Evolutionary conservation across 1,140 invertebrate genomes (phyloP).

Genomic region (Drosophila quadrilineata): DNA sequence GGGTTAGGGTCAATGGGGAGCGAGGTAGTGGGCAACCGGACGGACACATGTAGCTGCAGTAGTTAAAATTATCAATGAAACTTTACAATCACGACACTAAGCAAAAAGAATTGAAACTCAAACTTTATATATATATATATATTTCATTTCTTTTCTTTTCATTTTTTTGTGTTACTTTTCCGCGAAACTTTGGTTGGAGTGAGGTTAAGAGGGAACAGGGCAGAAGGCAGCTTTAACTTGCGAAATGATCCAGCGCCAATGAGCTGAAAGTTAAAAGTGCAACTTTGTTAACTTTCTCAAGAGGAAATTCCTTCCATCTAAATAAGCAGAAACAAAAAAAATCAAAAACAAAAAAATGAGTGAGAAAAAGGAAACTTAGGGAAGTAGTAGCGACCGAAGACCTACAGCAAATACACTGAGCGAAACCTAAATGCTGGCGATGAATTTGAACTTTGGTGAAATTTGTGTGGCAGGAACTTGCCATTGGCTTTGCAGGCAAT

Average conservation of each 20-base stretch:
- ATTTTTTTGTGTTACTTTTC: not conserved
- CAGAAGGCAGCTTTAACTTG: constrained; percentile 22
- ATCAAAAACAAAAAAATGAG: not conserved
- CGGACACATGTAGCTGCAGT: constrained; percentile 47
- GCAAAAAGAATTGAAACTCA: constrained; percentile 29
- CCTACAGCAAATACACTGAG: constrained; percentile 2
- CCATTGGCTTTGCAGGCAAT: not conserved
- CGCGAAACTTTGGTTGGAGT: not conserved
- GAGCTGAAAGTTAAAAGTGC: constrained; percentile 44
- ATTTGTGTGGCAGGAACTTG: constrained; percentile 6
- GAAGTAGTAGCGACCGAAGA: not conserved
- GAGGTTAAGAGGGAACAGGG: not conserved
- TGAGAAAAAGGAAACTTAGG: not conserved
- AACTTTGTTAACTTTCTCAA: constrained; percentile 65
- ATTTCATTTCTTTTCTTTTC: not conserved
- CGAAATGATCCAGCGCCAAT: constrained; percentile 46
- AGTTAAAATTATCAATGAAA: constrained; percentile 79
- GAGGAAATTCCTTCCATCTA: constrained; percentile 4
- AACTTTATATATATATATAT: not conserved
- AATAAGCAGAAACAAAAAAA: constrained; percentile 3
- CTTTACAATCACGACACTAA: constrained; percentile 63
- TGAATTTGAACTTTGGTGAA: constrained; percentile 26
- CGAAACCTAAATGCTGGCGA: constrained; percentile 7
- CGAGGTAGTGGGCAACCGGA: not conserved
- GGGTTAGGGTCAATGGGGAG: not conserved